Conservation (phyloP, 2,888 invertebrate genomes). For the Nyleta sp. region DNA sequence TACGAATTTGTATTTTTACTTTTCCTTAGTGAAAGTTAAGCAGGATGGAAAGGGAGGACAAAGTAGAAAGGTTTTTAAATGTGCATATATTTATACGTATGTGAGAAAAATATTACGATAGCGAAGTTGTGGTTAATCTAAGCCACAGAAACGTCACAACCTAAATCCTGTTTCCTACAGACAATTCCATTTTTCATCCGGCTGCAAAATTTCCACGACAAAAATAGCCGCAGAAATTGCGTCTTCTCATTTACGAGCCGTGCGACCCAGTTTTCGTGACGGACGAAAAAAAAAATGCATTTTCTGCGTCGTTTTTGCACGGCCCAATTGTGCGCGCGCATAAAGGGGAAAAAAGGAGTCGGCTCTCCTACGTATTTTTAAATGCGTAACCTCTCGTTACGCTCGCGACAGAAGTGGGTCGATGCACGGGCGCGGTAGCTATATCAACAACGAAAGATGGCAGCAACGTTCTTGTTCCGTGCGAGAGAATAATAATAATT, state of each 20-base stretch:
- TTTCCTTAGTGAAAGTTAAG: conserved; percentile 54
- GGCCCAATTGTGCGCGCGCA: conserved; percentile 6
- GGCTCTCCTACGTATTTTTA: conserved; percentile 41
- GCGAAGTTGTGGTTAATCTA: conserved; percentile 14
- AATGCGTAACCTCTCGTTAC: conserved; percentile 69
- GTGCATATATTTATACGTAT: conserved; percentile 48
- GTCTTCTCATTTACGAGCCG: too few species aligned
- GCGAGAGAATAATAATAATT: conserved; percentile 77
- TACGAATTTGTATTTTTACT: conserved; percentile 30
- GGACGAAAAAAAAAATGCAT: neutral
- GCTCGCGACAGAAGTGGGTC: conserved; percentile 76
- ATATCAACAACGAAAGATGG: conserved; percentile 63
- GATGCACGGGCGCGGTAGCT: conserved; percentile 78
- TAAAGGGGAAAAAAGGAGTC: conserved; percentile 21
- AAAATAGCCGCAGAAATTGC: too few species aligned
- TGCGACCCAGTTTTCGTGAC: too few species aligned
- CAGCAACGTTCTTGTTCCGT: conserved; percentile 70
- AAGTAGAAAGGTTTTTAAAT: conserved; percentile 63
- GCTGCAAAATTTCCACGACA: too few species aligned
- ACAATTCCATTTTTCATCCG: too few species aligned
- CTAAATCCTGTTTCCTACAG: conserved; percentile 19
- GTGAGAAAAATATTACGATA: conserved; percentile 39
- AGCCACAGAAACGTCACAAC: conserved; percentile 33
- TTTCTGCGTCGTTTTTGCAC: neutral
- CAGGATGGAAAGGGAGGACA: conserved; percentile 57